Evolutionary conservation across 2,113 vertebrate genomes (phyloP), one percentile per base, ranked within the genome.

Genomic region (Mobula birostris): DNA sequence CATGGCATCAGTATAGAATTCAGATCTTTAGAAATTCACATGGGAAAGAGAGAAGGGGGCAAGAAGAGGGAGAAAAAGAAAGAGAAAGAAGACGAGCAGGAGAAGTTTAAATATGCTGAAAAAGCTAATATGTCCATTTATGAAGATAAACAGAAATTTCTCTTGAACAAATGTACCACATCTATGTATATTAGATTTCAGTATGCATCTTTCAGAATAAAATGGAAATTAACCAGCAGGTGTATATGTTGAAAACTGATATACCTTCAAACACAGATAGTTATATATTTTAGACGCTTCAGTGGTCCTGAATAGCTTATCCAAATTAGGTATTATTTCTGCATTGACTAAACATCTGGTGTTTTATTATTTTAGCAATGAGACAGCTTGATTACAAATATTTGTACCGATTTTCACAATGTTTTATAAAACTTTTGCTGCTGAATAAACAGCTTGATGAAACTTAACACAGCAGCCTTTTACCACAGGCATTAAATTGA

Each of bases 401-500:
- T 74, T 92, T 92, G 68, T 40, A 74, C 21, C 74, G 66, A 74
- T 72, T 93, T 93, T 29, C 66, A 93, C 90, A 70, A 93, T 72
- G n/a, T 32, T 90, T 90, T 90, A 15, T 36, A 68, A 63, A 63
- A 24, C 19, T 61, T 88, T 63, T 88, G 56, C 58, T 63, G 36
- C 70, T 27, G 19, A 74, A 40, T 66, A 88, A 66, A n/a, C n/a
- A 88, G 29, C 58, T 88, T 66, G 58, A 66, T 24, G 24, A 48
- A 93, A 21, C 24, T 36, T 24, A 91, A 36, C 88, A 70, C 66
- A 63, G 24, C 27, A 93, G 90, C 70, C 32, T 93, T 27, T 36
- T 11, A 74, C 32, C 72, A 24, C 11, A 48, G 36, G 66, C 19
- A 40, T 48, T 70, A 92, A 92, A 74, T 12, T 48, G 32, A 74